A percentile compares a stretch with the other conserved stretches of the same genome.
Conservation (phyloP, 2,797 vertebrate species). For the Falco biarmicus region DNA sequence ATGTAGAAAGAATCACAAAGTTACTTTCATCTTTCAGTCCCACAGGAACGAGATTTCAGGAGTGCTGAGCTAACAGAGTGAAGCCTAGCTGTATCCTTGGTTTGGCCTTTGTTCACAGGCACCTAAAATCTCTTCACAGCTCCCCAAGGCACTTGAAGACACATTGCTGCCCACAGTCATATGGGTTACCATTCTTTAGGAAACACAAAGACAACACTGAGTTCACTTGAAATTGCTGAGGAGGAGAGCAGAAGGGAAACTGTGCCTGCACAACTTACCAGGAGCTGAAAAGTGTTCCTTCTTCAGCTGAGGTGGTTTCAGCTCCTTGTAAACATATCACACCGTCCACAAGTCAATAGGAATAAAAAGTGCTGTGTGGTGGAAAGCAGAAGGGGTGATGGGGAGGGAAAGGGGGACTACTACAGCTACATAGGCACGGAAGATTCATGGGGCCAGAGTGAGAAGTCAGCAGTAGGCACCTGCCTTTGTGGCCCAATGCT, state of each 20-base stretch:
- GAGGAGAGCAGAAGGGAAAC: neutral
- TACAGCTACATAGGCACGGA: neutral
- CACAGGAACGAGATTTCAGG: neutral
- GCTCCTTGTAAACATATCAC: accelerated
- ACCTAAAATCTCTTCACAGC: neutral
- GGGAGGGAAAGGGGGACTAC: neutral
- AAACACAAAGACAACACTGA: neutral
- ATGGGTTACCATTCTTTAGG: neutral
- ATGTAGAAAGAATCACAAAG: neutral
- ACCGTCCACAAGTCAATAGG: neutral
- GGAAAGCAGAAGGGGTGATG: neutral
- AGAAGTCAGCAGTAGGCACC: neutral
- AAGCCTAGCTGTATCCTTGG: neutral
- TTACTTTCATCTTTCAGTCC: neutral
- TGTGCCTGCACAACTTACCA: accelerated
- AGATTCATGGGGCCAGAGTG: accelerated
- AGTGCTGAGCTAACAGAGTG: neutral
- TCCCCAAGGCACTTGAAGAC: neutral
- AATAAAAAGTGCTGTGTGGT: neutral
- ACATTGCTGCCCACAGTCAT: neutral
- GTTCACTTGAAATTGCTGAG: neutral
- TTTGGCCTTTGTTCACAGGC: neutral
- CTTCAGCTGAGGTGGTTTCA: neutral
- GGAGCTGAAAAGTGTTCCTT: neutral
- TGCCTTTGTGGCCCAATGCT: neutral